phyloP scores from a whole-genome alignment of 2,797 vertebrate genomes.

The Mallotus villosus region DNA sequence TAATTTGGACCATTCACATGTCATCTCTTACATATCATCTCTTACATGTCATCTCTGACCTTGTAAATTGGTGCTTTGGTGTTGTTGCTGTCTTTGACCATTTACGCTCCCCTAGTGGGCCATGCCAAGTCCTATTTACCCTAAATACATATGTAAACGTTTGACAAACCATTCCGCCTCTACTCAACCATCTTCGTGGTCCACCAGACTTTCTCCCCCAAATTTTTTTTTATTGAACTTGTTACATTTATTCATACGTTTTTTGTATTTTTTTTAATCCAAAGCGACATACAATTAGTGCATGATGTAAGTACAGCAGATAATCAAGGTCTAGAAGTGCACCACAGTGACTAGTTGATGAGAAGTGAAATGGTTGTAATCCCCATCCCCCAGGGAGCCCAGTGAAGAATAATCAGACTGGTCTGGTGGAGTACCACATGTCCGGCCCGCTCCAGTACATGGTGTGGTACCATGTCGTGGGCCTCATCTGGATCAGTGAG shows the following conservation, averaged over 20 bases:
- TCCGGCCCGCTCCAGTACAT: slow-evolving; percentile 87
- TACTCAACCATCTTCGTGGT: no score
- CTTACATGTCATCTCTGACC: background rate
- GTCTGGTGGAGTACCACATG: slow-evolving; percentile 85
- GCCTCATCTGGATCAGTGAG: slow-evolving; percentile 97
- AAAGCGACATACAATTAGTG: no score
- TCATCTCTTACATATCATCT: background rate
- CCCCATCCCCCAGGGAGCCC: slow-evolving; percentile 77
- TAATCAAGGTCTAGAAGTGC: no score
- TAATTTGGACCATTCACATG: background rate
- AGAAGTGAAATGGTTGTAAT: background rate
- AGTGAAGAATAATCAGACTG: slow-evolving; percentile 79
- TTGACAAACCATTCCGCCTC: no score
- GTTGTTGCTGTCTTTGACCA: background rate
- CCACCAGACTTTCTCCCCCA: no score
- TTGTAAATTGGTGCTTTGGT: background rate
- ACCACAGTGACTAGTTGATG: no score
- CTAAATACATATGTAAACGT: no score
- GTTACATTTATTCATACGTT: no score
- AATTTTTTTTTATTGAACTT: no score
- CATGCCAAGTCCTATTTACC: no score
- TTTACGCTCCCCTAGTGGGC: background rate
- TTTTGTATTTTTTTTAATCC: no score
- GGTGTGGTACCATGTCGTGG: slow-evolving; percentile 94
- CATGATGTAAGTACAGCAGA: no score